A percentile compares a stretch with the other conserved stretches of the same genome.
Evolutionary conservation across 2,113 vertebrate species (phyloP).

Genomic region (Coregonus clupeaformis): DNA sequence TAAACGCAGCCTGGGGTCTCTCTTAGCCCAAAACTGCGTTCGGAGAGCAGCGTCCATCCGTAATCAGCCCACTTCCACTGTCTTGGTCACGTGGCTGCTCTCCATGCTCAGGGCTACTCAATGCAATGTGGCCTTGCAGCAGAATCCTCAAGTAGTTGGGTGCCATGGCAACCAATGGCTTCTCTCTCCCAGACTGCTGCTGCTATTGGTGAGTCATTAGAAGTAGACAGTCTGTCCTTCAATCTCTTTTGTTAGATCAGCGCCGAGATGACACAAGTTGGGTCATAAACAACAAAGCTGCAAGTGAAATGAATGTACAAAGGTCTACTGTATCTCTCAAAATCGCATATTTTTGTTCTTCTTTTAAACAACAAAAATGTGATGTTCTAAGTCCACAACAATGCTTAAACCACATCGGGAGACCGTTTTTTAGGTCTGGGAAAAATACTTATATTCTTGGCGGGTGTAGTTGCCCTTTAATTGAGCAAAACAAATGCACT

Average conservation of each 20-base stretch:
- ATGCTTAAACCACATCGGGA: too few species aligned
- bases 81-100: slow-evolving; percentile 2
- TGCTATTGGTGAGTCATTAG: slow-evolving; percentile 17
- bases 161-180: slow-evolving; percentile 51
- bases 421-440: too few species aligned
- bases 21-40: slow-evolving; percentile 9
- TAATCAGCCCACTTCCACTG: slow-evolving; percentile 3
- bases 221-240: not conserved
- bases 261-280: not conserved
- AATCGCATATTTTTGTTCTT: too few species aligned
- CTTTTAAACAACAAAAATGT: too few species aligned
- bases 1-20: not conserved
- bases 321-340: too few species aligned
- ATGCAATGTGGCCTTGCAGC: slow-evolving; percentile 29
- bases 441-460: too few species aligned
- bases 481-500: too few species aligned
- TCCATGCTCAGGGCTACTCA: slow-evolving; percentile 14
- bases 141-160: slow-evolving; percentile 35
- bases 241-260: not conserved
- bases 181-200: slow-evolving; percentile 12
- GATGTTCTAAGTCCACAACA: too few species aligned
- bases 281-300: not conserved
- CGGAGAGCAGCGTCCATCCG: not conserved
- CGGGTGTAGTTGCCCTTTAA: too few species aligned
- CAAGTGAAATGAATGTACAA: not conserved